phyloP scores from a whole-genome alignment of 2,888 invertebrate species.

The Odiellus spinosus region DNA sequence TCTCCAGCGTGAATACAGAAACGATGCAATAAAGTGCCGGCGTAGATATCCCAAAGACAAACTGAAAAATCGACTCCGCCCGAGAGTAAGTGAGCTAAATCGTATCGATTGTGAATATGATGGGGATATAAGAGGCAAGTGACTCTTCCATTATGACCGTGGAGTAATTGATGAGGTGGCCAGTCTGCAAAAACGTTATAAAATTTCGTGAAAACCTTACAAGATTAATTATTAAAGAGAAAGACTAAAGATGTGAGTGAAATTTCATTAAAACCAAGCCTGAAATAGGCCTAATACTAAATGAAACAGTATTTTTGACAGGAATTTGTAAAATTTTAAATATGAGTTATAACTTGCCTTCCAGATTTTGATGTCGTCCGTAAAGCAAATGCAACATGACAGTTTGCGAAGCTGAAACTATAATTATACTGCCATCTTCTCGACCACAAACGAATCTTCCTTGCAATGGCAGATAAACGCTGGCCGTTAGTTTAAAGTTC shows the following conservation, averaged over 20 bases:
- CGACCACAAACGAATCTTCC: conserved; percentile 86
- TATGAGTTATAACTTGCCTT: no score
- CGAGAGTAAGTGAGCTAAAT: conserved; percentile 72
- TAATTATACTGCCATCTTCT: conserved; percentile 88
- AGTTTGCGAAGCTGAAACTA: conserved; percentile 87
- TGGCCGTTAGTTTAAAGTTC: conserved; percentile 64
- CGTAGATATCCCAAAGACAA: conserved; percentile 86
- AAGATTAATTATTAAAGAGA: no score
- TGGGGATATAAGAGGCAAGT: conserved; percentile 91
- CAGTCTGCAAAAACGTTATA: conserved; percentile 43
- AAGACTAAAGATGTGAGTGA: no score
- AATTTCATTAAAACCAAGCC: no score
- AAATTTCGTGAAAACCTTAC: background rate
- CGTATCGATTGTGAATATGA: conserved; percentile 65
- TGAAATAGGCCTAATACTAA: conserved; percentile 3
- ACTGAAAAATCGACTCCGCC: conserved; percentile 97
- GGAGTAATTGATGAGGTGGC: conserved; percentile 71
- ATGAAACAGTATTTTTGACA: background rate
- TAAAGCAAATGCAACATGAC: conserved; percentile 81
- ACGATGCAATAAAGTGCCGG: conserved; percentile 70
- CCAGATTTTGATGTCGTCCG: conserved; percentile 33
- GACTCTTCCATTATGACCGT: conserved; percentile 82
- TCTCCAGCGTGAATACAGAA: conserved; percentile 98
- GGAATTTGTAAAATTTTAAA: no score
- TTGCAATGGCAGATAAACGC: conserved; percentile 83